These are phyloP conservation scores for Parnassius apollo DNA, from an alignment of 2,888 invertebrate species.

Conservation along the genomic window DNA sequence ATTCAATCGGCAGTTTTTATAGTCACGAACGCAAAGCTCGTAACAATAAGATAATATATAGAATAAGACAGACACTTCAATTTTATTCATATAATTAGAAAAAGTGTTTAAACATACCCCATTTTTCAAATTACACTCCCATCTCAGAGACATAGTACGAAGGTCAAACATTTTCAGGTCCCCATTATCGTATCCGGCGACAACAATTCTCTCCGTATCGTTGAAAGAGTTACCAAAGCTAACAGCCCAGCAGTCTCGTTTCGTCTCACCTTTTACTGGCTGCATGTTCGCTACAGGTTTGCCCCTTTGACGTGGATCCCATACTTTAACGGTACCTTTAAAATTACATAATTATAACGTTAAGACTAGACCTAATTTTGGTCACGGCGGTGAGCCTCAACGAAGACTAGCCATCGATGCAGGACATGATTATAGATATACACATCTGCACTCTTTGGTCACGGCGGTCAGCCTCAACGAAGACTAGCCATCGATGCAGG, in stretches of 20 bases:
- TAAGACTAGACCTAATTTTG: too few relatives aligned
- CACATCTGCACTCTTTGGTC: too few relatives aligned
- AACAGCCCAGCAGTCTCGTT: constrained; percentile 96
- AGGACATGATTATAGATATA: too few relatives aligned
- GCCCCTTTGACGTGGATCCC: constrained; percentile 96
- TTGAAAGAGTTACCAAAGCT: constrained; percentile 95
- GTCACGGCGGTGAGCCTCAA: too few relatives aligned
- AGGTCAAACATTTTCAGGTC: constrained; percentile 97
- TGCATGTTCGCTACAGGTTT: constrained; percentile 95
- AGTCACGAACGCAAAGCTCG: too few relatives aligned
- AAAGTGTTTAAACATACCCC: constrained; percentile 80
- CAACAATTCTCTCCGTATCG: constrained; percentile 90
- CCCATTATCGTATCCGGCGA: constrained; percentile 97
- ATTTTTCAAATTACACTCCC: constrained; percentile 96
- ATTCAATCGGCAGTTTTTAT: too few relatives aligned
- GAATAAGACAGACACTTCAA: too few relatives aligned
- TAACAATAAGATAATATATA: too few relatives aligned
- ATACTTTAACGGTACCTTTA: constrained; percentile 92
- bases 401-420: too few relatives aligned
- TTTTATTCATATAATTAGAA: too few relatives aligned
- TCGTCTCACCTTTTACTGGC: constrained; percentile 84
- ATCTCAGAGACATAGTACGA: constrained; percentile 88
- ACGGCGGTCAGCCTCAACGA: too few relatives aligned
- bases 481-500: too few relatives aligned
- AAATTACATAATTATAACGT: not conserved